Evolutionary conservation across 2,113 vertebrate species (phyloP).

Genomic region (Paradoxurus hermaphroditus): DNA sequence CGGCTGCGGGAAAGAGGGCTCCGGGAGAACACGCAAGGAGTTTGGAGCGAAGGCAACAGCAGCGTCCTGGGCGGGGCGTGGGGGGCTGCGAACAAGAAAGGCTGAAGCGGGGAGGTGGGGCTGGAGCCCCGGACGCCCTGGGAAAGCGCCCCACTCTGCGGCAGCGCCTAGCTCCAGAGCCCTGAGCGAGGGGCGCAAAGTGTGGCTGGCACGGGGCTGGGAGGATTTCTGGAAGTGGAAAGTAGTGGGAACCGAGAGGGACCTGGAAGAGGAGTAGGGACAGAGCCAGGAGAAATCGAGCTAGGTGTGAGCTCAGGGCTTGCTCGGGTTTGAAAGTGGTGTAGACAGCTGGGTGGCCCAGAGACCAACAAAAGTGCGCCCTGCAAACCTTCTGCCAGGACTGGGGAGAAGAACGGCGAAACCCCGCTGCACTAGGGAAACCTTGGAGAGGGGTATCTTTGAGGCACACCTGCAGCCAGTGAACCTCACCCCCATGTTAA

Average conservation of each 20-base stretch:
- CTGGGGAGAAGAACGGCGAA: background rate
- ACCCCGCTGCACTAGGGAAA: fast-evolving
- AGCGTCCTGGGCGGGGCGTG: background rate
- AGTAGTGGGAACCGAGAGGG: background rate
- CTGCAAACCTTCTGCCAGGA: fast-evolving
- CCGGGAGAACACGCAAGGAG: background rate
- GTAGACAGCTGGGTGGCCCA: background rate
- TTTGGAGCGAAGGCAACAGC: background rate
- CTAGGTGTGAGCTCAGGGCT: background rate
- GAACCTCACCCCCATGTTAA: background rate
- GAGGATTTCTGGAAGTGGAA: background rate
- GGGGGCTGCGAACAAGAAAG: background rate
- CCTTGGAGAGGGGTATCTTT: background rate
- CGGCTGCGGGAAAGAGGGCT: background rate
- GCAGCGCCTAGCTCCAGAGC: background rate
- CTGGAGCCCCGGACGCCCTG: background rate
- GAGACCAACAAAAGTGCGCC: background rate
- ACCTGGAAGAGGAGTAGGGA: background rate
- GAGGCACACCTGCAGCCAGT: background rate
- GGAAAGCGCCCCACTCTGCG: background rate
- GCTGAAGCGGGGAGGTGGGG: background rate
- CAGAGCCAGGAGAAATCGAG: background rate
- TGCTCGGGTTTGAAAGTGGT: background rate
- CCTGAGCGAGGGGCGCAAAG: background rate
- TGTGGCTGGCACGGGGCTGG: background rate